Percentiles rank a stretch among this genome's conserved stretches.
phyloP scores from a whole-genome alignment of 2,113 vertebrate species.

The Austrofundulus limnaeus region DNA sequence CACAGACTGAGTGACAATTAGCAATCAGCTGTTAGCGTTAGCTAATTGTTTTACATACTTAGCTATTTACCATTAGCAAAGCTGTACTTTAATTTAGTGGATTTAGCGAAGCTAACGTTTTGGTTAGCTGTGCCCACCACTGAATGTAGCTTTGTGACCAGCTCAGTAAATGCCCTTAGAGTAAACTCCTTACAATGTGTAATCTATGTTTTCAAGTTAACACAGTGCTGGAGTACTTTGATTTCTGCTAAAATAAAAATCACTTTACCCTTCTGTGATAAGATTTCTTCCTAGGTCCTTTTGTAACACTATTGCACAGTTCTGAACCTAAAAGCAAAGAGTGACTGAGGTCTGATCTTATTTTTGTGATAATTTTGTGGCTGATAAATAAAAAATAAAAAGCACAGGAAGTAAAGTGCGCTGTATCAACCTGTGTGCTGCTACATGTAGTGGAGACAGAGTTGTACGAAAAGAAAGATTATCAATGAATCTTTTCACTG shows the following conservation, averaged over 20 bases:
- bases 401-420: constrained; percentile 56
- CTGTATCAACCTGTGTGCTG: constrained; percentile 43
- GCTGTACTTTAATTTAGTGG: too few species aligned
- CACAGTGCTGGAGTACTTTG: neutral
- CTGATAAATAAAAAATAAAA: constrained; percentile 22
- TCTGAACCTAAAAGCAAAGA: constrained; percentile 32
- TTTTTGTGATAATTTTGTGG: constrained; percentile 24
- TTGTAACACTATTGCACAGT: constrained; percentile 44
- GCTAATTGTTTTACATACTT: too few species aligned
- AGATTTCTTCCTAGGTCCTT: constrained; percentile 22
- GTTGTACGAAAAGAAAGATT: constrained; percentile 18
- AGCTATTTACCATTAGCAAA: too few species aligned
- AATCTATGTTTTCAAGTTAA: constrained; percentile 4
- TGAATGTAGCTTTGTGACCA: neutral
- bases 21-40: too few species aligned
- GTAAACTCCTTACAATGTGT: constrained; percentile 16
- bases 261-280: constrained; percentile 12
- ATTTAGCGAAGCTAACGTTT: too few species aligned
- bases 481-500: constrained; percentile 15
- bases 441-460: constrained; percentile 44
- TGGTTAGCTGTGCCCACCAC: too few species aligned
- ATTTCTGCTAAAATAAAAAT: constrained; percentile 24
- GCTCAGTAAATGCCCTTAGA: constrained; percentile 18
- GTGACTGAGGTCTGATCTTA: constrained; percentile 28
- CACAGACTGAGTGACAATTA: too few species aligned